Conservation (phyloP, 64 coral and sea anemone genomes). For the Porites lutea region DNA sequence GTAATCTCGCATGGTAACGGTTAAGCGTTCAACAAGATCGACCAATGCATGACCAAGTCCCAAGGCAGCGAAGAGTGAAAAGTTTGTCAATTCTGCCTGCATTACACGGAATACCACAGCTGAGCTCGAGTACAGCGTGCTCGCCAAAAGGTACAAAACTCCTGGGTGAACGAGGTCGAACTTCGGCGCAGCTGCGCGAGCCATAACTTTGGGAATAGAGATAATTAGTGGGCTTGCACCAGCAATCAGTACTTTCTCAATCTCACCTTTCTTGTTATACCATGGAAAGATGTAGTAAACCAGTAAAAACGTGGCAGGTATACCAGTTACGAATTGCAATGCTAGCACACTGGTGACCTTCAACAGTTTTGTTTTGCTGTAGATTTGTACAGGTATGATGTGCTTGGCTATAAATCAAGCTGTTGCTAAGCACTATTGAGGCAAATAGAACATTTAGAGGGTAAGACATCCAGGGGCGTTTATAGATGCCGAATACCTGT, state of each 20-base stretch:
- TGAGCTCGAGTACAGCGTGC: conserved; percentile 48
- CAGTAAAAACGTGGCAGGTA: conserved; percentile 39
- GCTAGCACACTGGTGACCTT: conserved; percentile 58
- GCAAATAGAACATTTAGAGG: conserved; percentile 73
- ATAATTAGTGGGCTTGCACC: conserved; percentile 20
- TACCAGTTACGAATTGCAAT: conserved; percentile 65
- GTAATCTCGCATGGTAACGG: conserved; percentile 85
- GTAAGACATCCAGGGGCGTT: conserved; percentile 78
- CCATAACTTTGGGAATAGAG: conserved; percentile 53
- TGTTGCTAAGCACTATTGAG: conserved; percentile 47
- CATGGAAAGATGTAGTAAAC: conserved; percentile 62
- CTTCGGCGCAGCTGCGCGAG: conserved; percentile 33
- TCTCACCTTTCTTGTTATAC: conserved; percentile 37
- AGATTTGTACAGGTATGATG: not conserved
- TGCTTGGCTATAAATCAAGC: conserved; percentile 52
- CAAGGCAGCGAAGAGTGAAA: conserved; percentile 53
- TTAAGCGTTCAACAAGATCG: conserved; percentile 77
- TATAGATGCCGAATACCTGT: conserved; percentile 84
- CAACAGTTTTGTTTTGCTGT: not conserved
- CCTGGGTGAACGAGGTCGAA: conserved; percentile 66
- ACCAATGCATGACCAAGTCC: conserved; percentile 72
- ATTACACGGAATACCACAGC: conserved; percentile 83
- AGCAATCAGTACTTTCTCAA: conserved; percentile 37
- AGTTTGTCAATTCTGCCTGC: conserved; percentile 77
- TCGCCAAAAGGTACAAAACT: conserved; percentile 40